Evolutionary conservation across 1,140 invertebrate species (phyloP), one percentile per base, ranked within the genome.

Genomic region (Idris sp.): DNA sequence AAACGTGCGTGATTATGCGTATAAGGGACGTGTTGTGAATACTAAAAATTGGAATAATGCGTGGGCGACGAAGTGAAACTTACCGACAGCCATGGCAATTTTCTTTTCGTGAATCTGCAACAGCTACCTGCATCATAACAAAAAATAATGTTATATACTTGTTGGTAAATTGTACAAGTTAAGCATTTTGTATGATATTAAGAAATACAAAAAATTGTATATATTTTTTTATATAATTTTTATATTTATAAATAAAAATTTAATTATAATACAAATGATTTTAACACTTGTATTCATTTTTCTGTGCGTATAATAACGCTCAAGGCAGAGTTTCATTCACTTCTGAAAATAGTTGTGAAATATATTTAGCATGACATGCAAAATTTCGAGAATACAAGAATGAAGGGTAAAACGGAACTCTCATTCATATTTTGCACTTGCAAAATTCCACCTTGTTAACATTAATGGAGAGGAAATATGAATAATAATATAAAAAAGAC

Each of bases 41-140:
- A 41, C 41, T 19, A 38, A 77, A 68, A 56, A 69, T 61, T 51
- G 38, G 54, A 67, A 76, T 58, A 75, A 77, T 78, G 76, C 77
- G 77, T 82, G 77, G 74, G 49, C 53, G 74, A 59, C 72, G 40
- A 62, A 33, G 61, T 68, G 76, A 73, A 56, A 80, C 83, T 85
- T 76, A 85, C 83, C 83, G 74, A 84, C 80, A 77, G 82, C 82
- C 83, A 84, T 84, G 72, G 41, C 73, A 69, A 77, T 76, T 75
- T 78, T 69, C 68, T 76, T 72, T 69, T 59, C 18, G 48, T 18
- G 58, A 56, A 68, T 51, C 43, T 68, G 51, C 46, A 64, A 44
- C 33, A 49, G 38, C 64, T 59, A 56, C 58, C 80, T 82, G 77
- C 30, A 79, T 77, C 54, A 76, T 16, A n/a, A n/a, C n/a, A 74